These are phyloP conservation scores for Zaprionus gabonicus DNA, from an alignment of 1,140 invertebrate species.

Conservation along the genomic window DNA sequence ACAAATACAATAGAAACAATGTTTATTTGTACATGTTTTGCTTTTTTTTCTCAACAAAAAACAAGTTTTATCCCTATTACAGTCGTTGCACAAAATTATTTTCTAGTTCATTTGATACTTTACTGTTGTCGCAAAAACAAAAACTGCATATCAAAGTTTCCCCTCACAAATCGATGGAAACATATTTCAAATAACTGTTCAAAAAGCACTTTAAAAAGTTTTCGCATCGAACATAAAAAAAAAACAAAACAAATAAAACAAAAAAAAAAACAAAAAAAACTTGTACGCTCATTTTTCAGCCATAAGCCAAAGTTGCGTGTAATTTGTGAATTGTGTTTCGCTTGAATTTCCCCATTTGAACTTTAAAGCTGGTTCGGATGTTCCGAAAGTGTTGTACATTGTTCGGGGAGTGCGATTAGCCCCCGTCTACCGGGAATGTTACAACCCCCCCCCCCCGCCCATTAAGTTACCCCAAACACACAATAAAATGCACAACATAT, in stretches of 20 bases:
- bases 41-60: no score
- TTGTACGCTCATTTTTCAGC: constrained; percentile 4
- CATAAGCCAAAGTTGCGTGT: not conserved
- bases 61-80: no score
- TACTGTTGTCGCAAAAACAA: not conserved
- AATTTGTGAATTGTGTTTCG: not conserved
- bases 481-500: constrained; percentile 3
- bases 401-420: not conserved
- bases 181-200: constrained; percentile 8
- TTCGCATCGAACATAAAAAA: not conserved
- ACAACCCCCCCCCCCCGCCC: not conserved
- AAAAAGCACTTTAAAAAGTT: constrained; percentile 4
- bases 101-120: not conserved
- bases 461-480: not conserved
- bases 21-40: no score
- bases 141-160: not conserved
- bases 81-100: not conserved
- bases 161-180: not conserved
- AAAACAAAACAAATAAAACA: not conserved
- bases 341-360: not conserved
- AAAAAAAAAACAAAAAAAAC: not conserved
- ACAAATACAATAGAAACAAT: no score
- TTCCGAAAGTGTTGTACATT: not conserved
- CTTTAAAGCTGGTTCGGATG: not conserved
- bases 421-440: not conserved